These are phyloP conservation scores for Drosophila suboccidentalis DNA, from an alignment of 2,888 invertebrate genomes.

Conservation along the genomic window DNA sequence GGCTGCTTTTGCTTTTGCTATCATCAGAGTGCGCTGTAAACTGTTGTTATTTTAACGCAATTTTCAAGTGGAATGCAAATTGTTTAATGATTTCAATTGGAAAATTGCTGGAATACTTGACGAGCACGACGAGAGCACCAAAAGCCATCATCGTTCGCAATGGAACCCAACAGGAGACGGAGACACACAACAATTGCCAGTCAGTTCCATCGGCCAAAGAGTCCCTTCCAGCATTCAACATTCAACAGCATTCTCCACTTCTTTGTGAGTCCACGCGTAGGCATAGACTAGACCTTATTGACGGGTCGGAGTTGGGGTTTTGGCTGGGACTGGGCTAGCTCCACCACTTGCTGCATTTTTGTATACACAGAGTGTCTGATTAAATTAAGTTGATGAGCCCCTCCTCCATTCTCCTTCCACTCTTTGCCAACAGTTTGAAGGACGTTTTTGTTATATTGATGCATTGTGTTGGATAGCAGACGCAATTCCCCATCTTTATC, in stretches of 20 bases:
- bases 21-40: conserved; percentile 59
- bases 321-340: conserved; percentile 22
- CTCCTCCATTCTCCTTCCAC: conserved; percentile 6
- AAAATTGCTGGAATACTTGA: conserved; percentile 83
- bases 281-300: conserved; percentile 60
- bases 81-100: conserved; percentile 85
- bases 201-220: conserved; percentile 14
- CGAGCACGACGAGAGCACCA: conserved; percentile 54
- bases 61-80: conserved; percentile 84
- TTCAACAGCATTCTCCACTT: conserved; percentile 5
- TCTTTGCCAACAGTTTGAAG: conserved; percentile 51
- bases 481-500: conserved; percentile 33
- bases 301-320: conserved; percentile 9
- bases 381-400: conserved; percentile 81
- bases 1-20: conserved; percentile 39
- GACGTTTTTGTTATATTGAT: conserved; percentile 78
- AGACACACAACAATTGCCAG: conserved; percentile 64
- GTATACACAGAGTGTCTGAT: conserved; percentile 80
- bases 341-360: conserved; percentile 72
- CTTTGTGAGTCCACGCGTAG: conserved; percentile 59
- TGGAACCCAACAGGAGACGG: conserved; percentile 46
- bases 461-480: conserved; percentile 67
- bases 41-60: conserved; percentile 83
- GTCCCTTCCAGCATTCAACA: conserved; percentile 7
- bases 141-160: conserved; percentile 35